Conservation (phyloP, 2,113 vertebrate genomes). For the Cyanoderma ruficeps region DNA sequence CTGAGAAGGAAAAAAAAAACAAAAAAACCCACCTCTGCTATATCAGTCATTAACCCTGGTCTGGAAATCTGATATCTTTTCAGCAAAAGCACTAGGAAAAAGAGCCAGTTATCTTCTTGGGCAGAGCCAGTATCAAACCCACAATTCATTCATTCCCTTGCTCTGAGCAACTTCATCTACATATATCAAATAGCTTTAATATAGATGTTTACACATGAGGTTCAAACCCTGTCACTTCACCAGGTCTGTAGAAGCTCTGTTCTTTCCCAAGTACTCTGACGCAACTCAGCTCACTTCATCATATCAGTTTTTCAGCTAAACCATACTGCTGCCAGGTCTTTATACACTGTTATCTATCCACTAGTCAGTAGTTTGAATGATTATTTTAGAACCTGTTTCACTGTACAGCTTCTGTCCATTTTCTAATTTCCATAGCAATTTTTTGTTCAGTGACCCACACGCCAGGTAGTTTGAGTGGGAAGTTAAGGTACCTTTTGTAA, state of each 20-base stretch:
- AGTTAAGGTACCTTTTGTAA: constrained; percentile 12
- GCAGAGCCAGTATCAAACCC: not conserved
- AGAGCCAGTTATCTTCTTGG: not conserved
- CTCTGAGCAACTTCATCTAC: not conserved
- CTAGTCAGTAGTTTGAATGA: not conserved
- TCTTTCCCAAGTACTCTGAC: not conserved
- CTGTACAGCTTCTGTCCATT: not conserved
- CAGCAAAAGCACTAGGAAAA: not conserved
- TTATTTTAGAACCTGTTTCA: not conserved
- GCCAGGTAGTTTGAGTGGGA: not conserved
- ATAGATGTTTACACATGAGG: not conserved
- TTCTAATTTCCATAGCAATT: not conserved
- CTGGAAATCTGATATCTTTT: not conserved
- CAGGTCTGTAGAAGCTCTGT: not conserved
- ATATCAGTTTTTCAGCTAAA: not conserved
- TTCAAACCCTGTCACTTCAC: not conserved
- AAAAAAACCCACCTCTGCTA: not conserved
- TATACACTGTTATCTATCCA: not conserved
- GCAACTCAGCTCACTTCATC: not conserved
- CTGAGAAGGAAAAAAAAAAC: not conserved
- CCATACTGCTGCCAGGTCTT: not conserved
- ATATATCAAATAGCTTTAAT: not conserved
- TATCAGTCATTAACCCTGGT: not conserved
- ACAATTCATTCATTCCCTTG: not conserved
- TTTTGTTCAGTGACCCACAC: not conserved